A percentile compares a stretch with the other conserved stretches of the same genome.
Evolutionary conservation across 1,140 invertebrate species (phyloP).

Genomic region (Ruditapes philippinarum): DNA sequence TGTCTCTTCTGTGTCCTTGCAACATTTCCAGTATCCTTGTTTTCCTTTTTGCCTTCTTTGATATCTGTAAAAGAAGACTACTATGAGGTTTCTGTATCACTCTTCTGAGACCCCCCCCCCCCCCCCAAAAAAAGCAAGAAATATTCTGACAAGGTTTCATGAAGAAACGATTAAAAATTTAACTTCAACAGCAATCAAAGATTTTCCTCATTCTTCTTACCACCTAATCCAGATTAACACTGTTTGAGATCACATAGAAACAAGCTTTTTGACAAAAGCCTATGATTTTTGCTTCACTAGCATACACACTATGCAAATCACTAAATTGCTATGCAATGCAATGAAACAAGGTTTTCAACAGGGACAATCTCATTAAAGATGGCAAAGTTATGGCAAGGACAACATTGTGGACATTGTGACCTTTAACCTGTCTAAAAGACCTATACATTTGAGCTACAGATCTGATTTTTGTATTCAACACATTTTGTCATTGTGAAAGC

Average conservation of each 20-base stretch:
- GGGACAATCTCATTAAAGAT: too few relatives aligned
- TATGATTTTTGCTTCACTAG: constrained; percentile 7
- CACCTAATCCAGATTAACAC: too few relatives aligned
- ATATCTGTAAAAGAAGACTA: constrained; percentile 46
- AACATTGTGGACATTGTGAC: too few relatives aligned
- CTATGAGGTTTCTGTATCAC: constrained; percentile 34
- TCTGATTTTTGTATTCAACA: too few relatives aligned
- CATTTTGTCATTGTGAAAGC: constrained; percentile 29
- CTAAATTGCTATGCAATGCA: constrained; percentile 19
- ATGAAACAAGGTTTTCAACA: constrained; percentile 23
- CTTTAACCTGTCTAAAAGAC: constrained; percentile 23
- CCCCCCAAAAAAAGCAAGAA: too few relatives aligned
- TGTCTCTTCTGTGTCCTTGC: constrained; percentile 43
- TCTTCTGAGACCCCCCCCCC: constrained; percentile 29
- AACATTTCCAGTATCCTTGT: constrained; percentile 40
- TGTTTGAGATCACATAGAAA: constrained; percentile 43
- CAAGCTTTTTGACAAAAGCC: constrained; percentile 42
- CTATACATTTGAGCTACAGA: constrained; percentile 7
- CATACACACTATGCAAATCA: too few relatives aligned
- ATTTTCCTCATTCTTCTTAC: too few relatives aligned
- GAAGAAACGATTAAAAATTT: too few relatives aligned
- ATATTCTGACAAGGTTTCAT: too few relatives aligned
- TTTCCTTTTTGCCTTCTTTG: too few relatives aligned
- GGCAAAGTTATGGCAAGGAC: too few relatives aligned
- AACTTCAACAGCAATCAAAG: too few relatives aligned